Percentiles rank a stretch among this genome's conserved stretches.
phyloP scores from a whole-genome alignment of 37 sponge, comb jelly and placozoan species.

The Ephydatia muelleri region DNA sequence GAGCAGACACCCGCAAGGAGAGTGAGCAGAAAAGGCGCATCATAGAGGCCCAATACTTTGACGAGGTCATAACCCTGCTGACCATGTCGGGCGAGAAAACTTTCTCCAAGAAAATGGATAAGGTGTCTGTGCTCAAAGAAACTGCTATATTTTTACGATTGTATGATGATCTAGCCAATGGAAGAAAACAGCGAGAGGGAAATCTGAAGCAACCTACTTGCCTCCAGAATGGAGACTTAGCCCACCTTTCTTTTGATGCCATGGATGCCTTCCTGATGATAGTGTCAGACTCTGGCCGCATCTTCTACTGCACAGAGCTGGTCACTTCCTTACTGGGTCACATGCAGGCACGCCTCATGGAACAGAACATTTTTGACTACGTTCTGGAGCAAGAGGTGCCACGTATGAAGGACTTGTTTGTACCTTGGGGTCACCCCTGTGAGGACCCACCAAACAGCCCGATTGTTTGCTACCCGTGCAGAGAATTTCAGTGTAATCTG shows the following conservation, averaged over 20 bases:
- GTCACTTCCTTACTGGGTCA: conserved; percentile 51
- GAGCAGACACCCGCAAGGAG: conserved; percentile 41
- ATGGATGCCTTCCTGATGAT: conserved; percentile 55
- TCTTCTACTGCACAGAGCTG: conserved; percentile 56
- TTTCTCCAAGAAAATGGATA: conserved; percentile 66
- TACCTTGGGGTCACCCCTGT: not conserved
- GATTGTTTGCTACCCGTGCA: conserved; percentile 29
- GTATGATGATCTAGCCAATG: conserved; percentile 36
- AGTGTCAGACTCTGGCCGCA: conserved; percentile 49
- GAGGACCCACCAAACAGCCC: not conserved
- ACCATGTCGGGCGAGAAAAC: conserved; percentile 44
- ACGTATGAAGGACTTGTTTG: conserved; percentile 4
- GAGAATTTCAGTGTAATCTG: conserved; percentile 3
- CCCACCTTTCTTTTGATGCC: conserved; percentile 33
- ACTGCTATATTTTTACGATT: conserved; percentile 34
- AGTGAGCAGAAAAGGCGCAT: conserved; percentile 62
- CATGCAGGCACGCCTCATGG: conserved; percentile 39
- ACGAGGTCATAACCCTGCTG: conserved; percentile 56
- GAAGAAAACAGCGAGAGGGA: not conserved
- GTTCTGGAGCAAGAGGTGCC: conserved; percentile 32
- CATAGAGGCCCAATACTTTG: conserved; percentile 60
- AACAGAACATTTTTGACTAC: conserved; percentile 47
- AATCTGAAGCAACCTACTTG: not conserved
- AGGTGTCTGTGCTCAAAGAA: conserved; percentile 46
- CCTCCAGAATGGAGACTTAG: conserved; percentile 12